phyloP scores from a whole-genome alignment of 1,140 invertebrate genomes.

The Drosophila kepulauana region DNA sequence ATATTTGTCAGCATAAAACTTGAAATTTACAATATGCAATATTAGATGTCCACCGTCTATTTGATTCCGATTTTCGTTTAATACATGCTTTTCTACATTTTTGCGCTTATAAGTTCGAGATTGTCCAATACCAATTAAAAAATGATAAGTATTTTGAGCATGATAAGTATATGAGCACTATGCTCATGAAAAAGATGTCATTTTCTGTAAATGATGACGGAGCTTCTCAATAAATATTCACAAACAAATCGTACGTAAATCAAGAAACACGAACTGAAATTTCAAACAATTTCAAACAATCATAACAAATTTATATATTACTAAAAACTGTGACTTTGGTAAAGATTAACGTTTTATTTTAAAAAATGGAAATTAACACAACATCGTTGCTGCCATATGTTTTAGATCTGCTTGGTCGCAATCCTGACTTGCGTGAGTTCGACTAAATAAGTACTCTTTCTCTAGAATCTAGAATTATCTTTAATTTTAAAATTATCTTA shows the following conservation, averaged over 20 bases:
- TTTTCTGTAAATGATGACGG: background rate
- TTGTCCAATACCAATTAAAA: no score
- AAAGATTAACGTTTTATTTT: slow-evolving; percentile 28
- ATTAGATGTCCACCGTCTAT: no score
- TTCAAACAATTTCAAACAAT: background rate
- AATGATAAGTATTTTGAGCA: no score
- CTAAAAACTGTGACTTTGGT: background rate
- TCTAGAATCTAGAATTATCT: no score
- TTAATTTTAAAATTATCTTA: background rate
- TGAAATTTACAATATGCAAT: no score
- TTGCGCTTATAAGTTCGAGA: no score
- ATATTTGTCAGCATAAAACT: no score
- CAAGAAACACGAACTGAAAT: background rate
- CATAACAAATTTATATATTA: background rate
- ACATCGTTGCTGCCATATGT: slow-evolving; percentile 48
- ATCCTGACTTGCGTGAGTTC: slow-evolving; percentile 40
- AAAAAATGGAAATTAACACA: slow-evolving; percentile 43
- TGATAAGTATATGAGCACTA: no score
- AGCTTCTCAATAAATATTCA: background rate
- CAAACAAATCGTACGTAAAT: background rate
- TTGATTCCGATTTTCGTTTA: no score
- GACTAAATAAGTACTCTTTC: no score
- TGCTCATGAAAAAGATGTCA: background rate
- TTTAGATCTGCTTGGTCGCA: slow-evolving; percentile 46
- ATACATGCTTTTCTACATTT: no score